Base-by-base conservation (phyloP, 2,888 invertebrate species). In the Chironomus tentans region DNA sequence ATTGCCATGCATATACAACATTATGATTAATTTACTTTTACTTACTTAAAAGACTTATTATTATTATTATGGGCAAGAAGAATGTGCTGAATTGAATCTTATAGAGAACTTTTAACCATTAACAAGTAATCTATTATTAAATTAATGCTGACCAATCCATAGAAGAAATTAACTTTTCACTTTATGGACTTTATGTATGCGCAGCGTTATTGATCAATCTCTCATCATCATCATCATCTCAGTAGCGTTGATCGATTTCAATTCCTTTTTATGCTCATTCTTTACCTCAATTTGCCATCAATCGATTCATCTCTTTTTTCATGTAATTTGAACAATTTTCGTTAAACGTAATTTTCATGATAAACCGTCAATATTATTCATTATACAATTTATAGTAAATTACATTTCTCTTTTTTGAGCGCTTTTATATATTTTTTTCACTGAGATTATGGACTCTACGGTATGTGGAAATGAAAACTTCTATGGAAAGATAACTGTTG, bases 361-460 rank as follows among this genome's bases (percentile, higher is more conserved):
- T 65, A 65, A 65, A 65, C 65, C 65, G 65, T 56, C 56, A 56
- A 56, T 65, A 65, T 65, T 65, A 65, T 65, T 56, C 56, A 56
- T 56, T 56, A 65, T 21, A 65, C 65, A 65, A 65, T 65, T 65
- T 65, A 65, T 56, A 18, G 18, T 56, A 56, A 56, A 56, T 56
- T 56, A 56, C 56, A 56, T 56, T 56, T 56, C 18, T 56, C 56
- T 15, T 18, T n/a, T 56, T 56, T n/a, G n/a, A 38, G 7, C 10
- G 1, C 4, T 38, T 38, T 38, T 38, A n/a, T n/a, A n/a, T n/a
- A 10, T 10, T 38, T 38, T 38, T 38, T 38, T 38, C 38, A 38
- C 10, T 38, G 38, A 38, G 38, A 38, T 38, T 38, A 38, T 6
- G 28, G 28, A 28, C 38, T 38, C 7, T 38, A 10, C 10, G 38